Evolutionary conservation across 2,797 vertebrate species (phyloP), one percentile per base, ranked within the genome.

Genomic region (Myotis daubentonii): DNA sequence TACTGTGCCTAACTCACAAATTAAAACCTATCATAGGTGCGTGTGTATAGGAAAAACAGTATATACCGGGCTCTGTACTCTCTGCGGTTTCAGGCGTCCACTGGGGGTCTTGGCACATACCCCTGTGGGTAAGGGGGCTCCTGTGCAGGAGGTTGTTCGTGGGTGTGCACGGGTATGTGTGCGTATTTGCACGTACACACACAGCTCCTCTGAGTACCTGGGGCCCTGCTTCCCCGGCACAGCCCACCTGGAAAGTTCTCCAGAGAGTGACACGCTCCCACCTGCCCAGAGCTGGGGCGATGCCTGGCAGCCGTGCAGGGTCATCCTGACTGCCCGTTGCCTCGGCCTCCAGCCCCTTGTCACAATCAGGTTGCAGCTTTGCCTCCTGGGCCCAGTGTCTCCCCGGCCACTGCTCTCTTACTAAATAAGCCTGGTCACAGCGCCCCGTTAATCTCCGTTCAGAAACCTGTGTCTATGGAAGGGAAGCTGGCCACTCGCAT

Each of bases 181-280:
- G 30, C 2, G 1, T n/a, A 6, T 68, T 8, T 68, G 13, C 19
- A 9, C 0, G 4, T 2, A 30, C 10, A 17, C 49, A 41, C 15
- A 22, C 0, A 6, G 30, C 23, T 68, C 87, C 41, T 1, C 4
- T 51, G 11, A 5, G 1, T 30, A 19, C 15, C 22, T 30, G 4
- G 0, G 33, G 15, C n/a, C 47, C 22, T 47, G n/a, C 36, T 55
- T 6, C 1, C 0, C 8, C 72, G 72, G 15, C 7, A 55, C 6
- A 11, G 6, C 8, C 28, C 3, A 17, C 16, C 5, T 51, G 44
- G n/a, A 53, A 75, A 33, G 28, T 49, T 66, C 38, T 30, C 71
- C 22, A 2, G 41, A 7, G 49, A 74, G 23, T 30, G 17, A 13
- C 38, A 19, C 51, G n/a, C 23, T 8, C 57, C 12, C 6, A 3